Percentiles rank a stretch among this genome's conserved stretches.
Conservation (phyloP, 2,797 vertebrate genomes). For the Premnoplex brunnescens region DNA sequence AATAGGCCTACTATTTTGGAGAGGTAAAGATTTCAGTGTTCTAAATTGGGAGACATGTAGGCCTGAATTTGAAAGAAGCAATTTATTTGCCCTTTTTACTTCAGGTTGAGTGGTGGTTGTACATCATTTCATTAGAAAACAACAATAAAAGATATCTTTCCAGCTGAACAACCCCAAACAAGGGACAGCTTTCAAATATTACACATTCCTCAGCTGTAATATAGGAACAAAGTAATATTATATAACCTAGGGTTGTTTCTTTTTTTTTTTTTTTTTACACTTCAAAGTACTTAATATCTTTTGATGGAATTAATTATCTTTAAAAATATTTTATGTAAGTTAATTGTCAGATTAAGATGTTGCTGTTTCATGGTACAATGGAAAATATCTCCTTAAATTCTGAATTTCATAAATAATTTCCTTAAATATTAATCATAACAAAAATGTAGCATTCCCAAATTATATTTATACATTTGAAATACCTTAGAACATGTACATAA, state of each 20-base stretch:
- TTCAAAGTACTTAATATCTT: background rate
- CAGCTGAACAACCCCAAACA: conserved; percentile 51
- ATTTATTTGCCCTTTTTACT: conserved; percentile 67
- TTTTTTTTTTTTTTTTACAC: background rate
- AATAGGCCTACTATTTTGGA: conserved; percentile 53
- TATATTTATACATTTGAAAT: background rate
- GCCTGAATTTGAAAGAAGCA: conserved; percentile 40
- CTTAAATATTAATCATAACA: background rate
- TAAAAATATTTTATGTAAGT: background rate
- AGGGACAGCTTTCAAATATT: conserved; percentile 35
- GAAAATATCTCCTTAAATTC: background rate
- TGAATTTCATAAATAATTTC: background rate
- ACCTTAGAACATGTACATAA: background rate
- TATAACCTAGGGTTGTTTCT: background rate
- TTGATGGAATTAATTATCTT: background rate
- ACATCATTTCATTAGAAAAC: conserved; percentile 59
- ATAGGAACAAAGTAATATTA: conserved; percentile 48
- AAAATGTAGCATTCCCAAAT: background rate
- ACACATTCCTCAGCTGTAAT: conserved; percentile 27
- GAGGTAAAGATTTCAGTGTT: conserved; percentile 60
- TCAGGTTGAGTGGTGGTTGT: conserved; percentile 54
- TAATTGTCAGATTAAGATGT: background rate
- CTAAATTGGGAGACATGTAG: conserved; percentile 41
- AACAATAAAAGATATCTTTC: conserved; percentile 28
- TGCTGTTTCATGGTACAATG: background rate